Conservation (phyloP, 2,888 invertebrate genomes). For the Agrochola lota region DNA sequence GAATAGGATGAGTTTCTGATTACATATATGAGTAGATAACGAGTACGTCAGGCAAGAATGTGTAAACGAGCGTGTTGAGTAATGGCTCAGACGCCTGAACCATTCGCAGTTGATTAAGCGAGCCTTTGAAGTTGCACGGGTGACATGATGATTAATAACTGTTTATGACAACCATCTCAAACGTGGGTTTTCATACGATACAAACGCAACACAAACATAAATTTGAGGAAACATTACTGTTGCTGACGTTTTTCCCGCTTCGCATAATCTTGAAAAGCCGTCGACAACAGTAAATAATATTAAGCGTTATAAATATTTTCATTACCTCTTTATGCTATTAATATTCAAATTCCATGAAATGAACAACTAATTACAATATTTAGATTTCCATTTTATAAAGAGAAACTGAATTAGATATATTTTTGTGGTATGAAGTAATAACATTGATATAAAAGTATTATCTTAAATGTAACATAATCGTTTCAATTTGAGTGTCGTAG, state of each 20-base stretch:
- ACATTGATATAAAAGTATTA: background rate
- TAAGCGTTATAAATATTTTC: conserved; percentile 61
- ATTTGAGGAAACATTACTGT: conserved; percentile 62
- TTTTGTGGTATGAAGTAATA: background rate
- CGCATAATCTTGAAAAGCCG: conserved; percentile 68
- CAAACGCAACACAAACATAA: conserved; percentile 70
- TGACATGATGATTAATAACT: conserved; percentile 87
- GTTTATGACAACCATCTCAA: conserved; percentile 84
- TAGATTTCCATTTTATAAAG: conserved; percentile 6
- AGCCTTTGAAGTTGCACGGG: conserved; percentile 84
- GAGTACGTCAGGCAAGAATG: conserved; percentile 81
- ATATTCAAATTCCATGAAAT: conserved; percentile 53
- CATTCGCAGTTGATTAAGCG: conserved; percentile 88
- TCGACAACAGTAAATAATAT: conserved; percentile 66
- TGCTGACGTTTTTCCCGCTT: conserved; percentile 63
- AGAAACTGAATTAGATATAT: conserved; percentile 18
- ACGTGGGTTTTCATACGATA: conserved; percentile 73
- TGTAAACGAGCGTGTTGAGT: conserved; percentile 84
- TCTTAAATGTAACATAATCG: background rate
- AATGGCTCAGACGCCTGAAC: conserved; percentile 82
- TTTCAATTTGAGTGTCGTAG: conserved; percentile 26
- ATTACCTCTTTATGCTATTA: conserved; percentile 59
- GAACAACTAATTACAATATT: conserved; percentile 33
- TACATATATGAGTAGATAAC: conserved; percentile 72
- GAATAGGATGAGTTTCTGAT: conserved; percentile 73